phyloP scores from a whole-genome alignment of 2,888 invertebrate species.

The Blastobasis adustella region DNA sequence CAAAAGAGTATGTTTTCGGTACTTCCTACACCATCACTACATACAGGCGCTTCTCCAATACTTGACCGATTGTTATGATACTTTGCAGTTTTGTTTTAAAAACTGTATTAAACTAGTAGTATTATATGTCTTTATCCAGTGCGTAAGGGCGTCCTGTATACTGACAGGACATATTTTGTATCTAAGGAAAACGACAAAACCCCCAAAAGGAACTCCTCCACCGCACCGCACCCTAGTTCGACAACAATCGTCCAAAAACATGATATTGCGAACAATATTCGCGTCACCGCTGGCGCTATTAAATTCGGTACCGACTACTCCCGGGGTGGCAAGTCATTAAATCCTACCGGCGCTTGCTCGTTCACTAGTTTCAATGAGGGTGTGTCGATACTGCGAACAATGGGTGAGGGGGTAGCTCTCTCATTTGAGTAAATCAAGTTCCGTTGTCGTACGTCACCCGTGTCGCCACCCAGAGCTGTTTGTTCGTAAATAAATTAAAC shows the following conservation, averaged over 20 bases:
- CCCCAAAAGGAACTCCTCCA: too few relatives aligned
- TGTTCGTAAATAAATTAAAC: constrained; percentile 24
- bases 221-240: neutral
- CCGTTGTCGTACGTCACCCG: constrained; percentile 15
- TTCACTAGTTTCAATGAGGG: too few relatives aligned
- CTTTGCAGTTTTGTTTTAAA: too few relatives aligned
- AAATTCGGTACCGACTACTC: neutral
- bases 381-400: neutral
- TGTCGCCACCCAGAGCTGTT: constrained; percentile 11
- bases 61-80: too few relatives aligned
- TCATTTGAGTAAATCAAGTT: constrained; percentile 5
- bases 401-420: neutral
- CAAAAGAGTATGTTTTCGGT: too few relatives aligned
- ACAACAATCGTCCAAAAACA: neutral
- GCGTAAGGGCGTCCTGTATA: too few relatives aligned
- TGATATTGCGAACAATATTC: neutral
- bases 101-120: too few relatives aligned
- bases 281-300: neutral
- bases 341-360: neutral
- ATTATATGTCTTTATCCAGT: too few relatives aligned
- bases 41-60: too few relatives aligned
- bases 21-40: too few relatives aligned
- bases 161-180: too few relatives aligned
- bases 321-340: neutral
- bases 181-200: too few relatives aligned